Evolutionary conservation across 2,797 vertebrate species (phyloP), one percentile per base, ranked within the genome.

Genomic region (Pseudochirops cupreus): DNA sequence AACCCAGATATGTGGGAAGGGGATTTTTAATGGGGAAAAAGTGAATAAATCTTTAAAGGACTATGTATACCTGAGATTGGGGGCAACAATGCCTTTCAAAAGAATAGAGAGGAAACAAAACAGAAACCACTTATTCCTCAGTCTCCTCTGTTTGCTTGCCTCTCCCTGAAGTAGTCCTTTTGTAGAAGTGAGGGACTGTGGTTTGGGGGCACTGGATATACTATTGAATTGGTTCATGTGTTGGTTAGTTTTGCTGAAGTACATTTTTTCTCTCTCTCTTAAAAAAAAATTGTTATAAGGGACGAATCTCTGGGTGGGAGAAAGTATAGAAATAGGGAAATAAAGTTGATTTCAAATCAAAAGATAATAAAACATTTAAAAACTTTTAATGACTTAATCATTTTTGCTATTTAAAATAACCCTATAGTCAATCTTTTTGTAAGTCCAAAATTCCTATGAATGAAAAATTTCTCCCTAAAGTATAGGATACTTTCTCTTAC

Each of bases 371-470:
- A 52, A 52, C 52, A 52, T 52, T 91, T 5, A 18, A 57, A 57
- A 92, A 94, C 90, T 18, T 57, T 52, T 95, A 24, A 91, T 96
- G 94, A n/a, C 1, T 5, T 92, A 39, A 39, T 82, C 52, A 29
- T 4, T 91, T 55, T 10, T 57, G 2, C 6, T 82, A 87, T 50
- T 96, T 93, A 93, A 96, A 95, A 93, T 62, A 94, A 91, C 91
- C 18, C 90, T 94, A 0, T n/a, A 1, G 90, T 58, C 16, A 89
- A 59, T 59, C 9, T 2, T 91, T 92, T 92, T 55, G 7, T 91
- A 95, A 93, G 33, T 54, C 28, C 94, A 94, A 93, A 56, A 91
- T 92, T 46, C 26, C 92, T 94, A 90, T 91, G 46, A 46, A 94
- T 50, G 53, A 94, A 91, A 94, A 74, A 74, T 33, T 93, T 7